Conservation (phyloP, 2,888 invertebrate species). For the Trisateles emortualis region DNA sequence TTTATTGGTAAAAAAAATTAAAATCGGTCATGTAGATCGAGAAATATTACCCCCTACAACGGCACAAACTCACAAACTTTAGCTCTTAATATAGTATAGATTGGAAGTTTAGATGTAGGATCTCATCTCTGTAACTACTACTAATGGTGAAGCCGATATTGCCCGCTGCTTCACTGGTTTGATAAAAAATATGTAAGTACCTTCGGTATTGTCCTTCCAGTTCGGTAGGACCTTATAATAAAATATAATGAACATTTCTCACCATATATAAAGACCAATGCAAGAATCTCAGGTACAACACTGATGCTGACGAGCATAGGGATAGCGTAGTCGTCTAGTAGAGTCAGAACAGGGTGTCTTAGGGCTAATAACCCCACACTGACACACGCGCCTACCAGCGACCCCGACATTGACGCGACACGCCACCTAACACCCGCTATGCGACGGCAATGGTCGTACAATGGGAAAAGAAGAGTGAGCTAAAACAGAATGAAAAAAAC, state of each 20-base stretch:
- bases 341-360: constrained; percentile 52
- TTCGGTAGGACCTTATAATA: too few species aligned
- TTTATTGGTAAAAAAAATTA: too few species aligned
- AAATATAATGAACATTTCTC: neutral
- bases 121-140: too few species aligned
- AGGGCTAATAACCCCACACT: constrained; percentile 57
- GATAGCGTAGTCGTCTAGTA: constrained; percentile 64
- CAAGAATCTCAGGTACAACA: constrained; percentile 65
- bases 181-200: too few species aligned
- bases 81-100: too few species aligned
- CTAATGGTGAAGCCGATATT: too few species aligned
- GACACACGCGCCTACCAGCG: constrained; percentile 53
- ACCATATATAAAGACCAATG: constrained; percentile 76
- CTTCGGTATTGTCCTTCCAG: too few species aligned
- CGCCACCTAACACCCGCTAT: constrained; percentile 69
- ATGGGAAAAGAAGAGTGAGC: constrained; percentile 68
- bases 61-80: too few species aligned
- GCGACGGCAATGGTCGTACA: constrained; percentile 69
- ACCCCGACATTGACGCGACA: constrained; percentile 51
- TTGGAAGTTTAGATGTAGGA: too few species aligned
- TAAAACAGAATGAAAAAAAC: constrained; percentile 42
- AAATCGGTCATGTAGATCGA: too few species aligned
- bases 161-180: too few species aligned
- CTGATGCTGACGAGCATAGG: constrained; percentile 64
- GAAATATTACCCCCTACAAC: too few species aligned